Conservation (phyloP, 2,797 vertebrate species). For the Gila robusta region DNA sequence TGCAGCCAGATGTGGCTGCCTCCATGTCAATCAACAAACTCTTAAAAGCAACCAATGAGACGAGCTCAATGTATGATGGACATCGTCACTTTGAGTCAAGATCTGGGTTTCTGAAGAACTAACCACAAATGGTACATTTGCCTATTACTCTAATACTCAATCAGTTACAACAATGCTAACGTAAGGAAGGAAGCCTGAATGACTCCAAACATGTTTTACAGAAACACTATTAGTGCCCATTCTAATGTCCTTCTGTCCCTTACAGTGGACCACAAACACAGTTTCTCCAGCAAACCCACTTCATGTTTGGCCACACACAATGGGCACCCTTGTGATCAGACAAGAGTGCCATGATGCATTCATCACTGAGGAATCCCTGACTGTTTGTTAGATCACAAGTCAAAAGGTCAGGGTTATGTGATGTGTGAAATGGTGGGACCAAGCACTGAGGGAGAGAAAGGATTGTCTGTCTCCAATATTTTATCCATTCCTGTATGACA, state of each 20-base stretch:
- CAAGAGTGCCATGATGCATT: conserved; percentile 49
- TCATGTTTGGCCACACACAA: conserved; percentile 71
- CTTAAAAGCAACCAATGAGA: too few relatives aligned
- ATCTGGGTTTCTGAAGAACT: background rate
- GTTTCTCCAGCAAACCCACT: conserved; percentile 69
- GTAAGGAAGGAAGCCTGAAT: background rate
- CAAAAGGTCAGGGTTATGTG: conserved; percentile 47
- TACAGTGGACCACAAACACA: conserved; percentile 67
- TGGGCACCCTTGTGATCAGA: conserved; percentile 73
- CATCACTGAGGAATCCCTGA: conserved; percentile 62
- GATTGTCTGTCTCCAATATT: background rate
- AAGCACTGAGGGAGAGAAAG: conserved; percentile 20
- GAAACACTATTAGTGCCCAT: conserved; percentile 12
- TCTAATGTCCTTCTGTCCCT: conserved; percentile 45
- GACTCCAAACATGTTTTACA: background rate
- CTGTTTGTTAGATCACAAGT: conserved; percentile 72
- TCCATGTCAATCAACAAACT: too few relatives aligned
- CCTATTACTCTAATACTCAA: background rate
- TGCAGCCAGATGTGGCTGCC: too few relatives aligned
- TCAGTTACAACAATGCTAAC: background rate
- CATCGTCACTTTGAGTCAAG: background rate
- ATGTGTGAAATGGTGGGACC: conserved; percentile 25
- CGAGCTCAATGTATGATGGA: too few relatives aligned
- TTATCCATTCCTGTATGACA: background rate
- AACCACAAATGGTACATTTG: background rate